Evolutionary conservation across 2,888 invertebrate genomes (phyloP).

Genomic region (Drosophila macrospina): DNA sequence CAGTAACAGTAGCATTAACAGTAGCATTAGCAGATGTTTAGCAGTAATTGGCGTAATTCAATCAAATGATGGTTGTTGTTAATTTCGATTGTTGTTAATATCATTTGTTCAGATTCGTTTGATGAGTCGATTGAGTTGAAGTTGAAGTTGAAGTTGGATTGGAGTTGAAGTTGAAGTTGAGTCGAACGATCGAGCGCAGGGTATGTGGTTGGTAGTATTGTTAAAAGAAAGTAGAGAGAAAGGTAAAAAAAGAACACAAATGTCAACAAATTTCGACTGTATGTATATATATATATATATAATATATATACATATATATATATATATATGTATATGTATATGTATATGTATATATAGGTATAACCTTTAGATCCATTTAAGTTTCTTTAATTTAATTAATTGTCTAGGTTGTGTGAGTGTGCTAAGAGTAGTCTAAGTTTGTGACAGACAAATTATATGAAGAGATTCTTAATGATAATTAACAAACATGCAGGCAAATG

Average conservation of each 20-base stretch:
- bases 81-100: constrained; percentile 65
- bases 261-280: constrained; percentile 69
- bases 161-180: constrained; percentile 55
- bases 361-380: constrained; percentile 36
- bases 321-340: no score
- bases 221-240: constrained; percentile 75
- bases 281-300: constrained; percentile 22
- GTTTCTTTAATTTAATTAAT: constrained; percentile 1
- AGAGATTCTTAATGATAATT: constrained; percentile 19
- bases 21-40: constrained; percentile 55
- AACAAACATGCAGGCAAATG: constrained; percentile 57
- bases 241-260: constrained; percentile 69
- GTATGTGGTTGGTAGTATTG: constrained; percentile 58
- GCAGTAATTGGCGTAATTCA: constrained; percentile 57
- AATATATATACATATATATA: no score
- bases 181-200: constrained; percentile 70
- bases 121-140: constrained; percentile 63
- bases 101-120: constrained; percentile 68
- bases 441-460: constrained; percentile 4
- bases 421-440: constrained; percentile 36
- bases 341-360: no score
- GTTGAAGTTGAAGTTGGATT: constrained; percentile 63
- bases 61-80: constrained; percentile 57
- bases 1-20: constrained; percentile 55
- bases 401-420: constrained; percentile 43